Evolutionary conservation across 1,140 invertebrate species (phyloP).

Genomic region (Paraescarpia echinospica): DNA sequence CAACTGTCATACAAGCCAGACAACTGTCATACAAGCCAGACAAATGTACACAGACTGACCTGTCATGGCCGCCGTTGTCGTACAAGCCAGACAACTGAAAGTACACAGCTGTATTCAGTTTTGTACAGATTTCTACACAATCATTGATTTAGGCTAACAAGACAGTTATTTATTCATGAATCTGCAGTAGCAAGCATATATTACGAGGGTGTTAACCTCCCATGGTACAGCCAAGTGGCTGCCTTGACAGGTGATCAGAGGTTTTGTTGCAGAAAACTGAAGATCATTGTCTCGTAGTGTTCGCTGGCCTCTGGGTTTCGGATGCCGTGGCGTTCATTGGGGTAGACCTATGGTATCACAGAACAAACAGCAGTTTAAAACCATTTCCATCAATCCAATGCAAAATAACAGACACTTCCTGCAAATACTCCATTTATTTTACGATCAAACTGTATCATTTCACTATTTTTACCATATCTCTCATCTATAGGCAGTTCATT

Average conservation of each 20-base stretch:
- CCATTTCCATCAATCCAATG: too few relatives aligned
- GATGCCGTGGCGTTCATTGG: constrained; percentile 91
- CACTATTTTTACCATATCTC: too few relatives aligned
- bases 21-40: too few relatives aligned
- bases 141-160: neutral
- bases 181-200: neutral
- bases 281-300: constrained; percentile 90
- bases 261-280: constrained; percentile 90
- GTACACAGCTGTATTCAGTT: neutral
- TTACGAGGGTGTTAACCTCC: neutral
- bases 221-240: too few relatives aligned
- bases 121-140: neutral
- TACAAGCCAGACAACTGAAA: neutral
- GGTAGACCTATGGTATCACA: constrained; percentile 72
- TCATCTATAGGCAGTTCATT: too few relatives aligned
- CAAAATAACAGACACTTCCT: too few relatives aligned
- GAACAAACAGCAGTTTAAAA: constrained; percentile 30
- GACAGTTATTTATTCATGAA: neutral
- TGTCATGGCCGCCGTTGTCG: too few relatives aligned
- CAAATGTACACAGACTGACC: too few relatives aligned
- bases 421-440: neutral
- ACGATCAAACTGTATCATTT: neutral
- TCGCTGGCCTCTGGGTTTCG: constrained; percentile 89
- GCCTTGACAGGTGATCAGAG: constrained; percentile 57
- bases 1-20: too few relatives aligned